Evolutionary conservation across 2,113 vertebrate species (phyloP), one percentile per base, ranked within the genome.

Genomic region (Apistogramma diplotaenia): DNA sequence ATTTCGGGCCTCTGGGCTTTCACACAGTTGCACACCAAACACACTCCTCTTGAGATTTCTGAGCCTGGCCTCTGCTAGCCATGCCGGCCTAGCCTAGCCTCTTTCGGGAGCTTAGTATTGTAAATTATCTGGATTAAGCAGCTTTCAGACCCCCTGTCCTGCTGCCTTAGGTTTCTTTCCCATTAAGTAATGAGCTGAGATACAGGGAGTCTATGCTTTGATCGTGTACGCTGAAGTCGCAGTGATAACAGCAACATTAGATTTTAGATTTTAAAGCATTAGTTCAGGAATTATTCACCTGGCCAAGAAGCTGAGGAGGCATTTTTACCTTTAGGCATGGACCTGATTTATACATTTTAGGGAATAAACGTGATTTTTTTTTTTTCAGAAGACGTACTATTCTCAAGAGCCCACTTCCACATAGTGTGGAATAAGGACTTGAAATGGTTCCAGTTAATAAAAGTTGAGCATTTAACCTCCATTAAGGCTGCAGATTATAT

Each of bases 61-160:
- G 85, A 88, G 76, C 82, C 87, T 33, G 72, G 31, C 21, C 62
- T 55, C 76, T 56, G 77, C 82, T 86, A 85, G 67, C 84, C 58
- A 80, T 35, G 71, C 65, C 84, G 80, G 71, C 87, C 29, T 76
- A 73, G 73, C 74, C 27, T 53, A 49, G 54, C 78, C 82, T 77
- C 76, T 57, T 37, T 35, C 60, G 59, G 78, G 74, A 82, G 86
- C 80, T 93, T 89, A 91, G 85, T 59, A 76, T 70, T 76, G 74
- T 62, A 67, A 89, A 27, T 88, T 91, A 74, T 57, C 79, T 75
- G 90, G 92, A 93, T 94, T 92, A 93, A 60, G 84, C 54, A 76
- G 77, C 77, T 89, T 71, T 80, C 53, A 43, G 31, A 51, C 77
- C 81, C 46, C 82, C 65, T 57, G 31, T 29, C 15, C 57, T 54